These are phyloP conservation scores for Morelia viridis DNA, from an alignment of 2,797 vertebrate genomes.

Conservation along the genomic window DNA sequence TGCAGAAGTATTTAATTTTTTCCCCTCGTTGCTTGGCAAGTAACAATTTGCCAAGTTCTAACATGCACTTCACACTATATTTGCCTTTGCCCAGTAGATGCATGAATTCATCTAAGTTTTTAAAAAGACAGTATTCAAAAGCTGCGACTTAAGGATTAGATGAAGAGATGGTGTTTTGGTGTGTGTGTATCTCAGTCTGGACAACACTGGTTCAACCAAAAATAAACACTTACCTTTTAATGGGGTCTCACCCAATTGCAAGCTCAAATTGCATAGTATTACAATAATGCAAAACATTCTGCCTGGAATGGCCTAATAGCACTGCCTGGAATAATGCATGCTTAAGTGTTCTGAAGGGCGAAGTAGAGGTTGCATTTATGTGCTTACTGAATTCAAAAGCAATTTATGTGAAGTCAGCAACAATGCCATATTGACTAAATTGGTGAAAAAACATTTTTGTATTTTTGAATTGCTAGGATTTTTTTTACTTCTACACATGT, in stretches of 20 bases:
- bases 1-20: neutral
- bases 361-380: neutral
- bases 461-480: neutral
- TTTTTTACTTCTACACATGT: neutral
- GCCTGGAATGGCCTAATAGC: neutral
- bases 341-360: slow-evolving; percentile 2
- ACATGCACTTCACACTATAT: neutral
- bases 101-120: neutral
- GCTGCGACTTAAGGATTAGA: neutral
- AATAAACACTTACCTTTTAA: neutral
- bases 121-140: neutral
- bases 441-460: neutral
- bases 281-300: neutral
- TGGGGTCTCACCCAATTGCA: neutral
- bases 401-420: slow-evolving; percentile 12
- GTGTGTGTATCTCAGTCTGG: neutral
- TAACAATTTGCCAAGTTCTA: neutral
- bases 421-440: neutral
- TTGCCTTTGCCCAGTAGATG: neutral
- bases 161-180: too few relatives aligned
- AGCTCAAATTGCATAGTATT: neutral
- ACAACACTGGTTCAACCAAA: neutral
- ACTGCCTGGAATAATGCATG: neutral
- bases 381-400: neutral
- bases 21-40: neutral